Percentiles rank a stretch among this genome's conserved stretches.
These are phyloP conservation scores for Aplidium turbinatum DNA, from an alignment of 23 tunicate genomes.

Conservation along the genomic window DNA sequence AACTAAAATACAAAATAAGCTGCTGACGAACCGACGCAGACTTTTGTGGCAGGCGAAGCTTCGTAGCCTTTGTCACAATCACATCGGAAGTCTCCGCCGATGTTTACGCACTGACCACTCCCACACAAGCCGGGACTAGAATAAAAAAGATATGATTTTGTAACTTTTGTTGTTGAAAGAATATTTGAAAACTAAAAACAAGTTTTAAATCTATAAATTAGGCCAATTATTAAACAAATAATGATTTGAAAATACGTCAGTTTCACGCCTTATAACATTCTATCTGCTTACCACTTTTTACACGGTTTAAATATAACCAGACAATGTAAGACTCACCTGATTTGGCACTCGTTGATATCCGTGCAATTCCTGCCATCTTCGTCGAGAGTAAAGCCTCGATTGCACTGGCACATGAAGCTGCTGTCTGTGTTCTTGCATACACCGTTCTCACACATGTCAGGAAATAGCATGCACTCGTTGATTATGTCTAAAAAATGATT, in stretches of 20 bases:
- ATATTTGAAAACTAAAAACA: too few species aligned
- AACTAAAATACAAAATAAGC: too few species aligned
- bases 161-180: too few species aligned
- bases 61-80: slow-evolving; percentile 77
- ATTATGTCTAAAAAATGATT: too few species aligned
- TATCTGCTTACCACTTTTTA: too few species aligned
- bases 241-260: too few species aligned
- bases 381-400: slow-evolving; percentile 78
- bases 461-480: slow-evolving; percentile 88
- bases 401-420: slow-evolving; percentile 87
- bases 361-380: slow-evolving; percentile 64
- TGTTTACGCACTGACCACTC: slow-evolving; percentile 71
- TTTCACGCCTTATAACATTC: too few species aligned
- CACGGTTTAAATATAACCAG: too few species aligned
- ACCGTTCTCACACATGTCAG: slow-evolving; percentile 79
- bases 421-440: slow-evolving; percentile 83
- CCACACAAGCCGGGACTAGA: slow-evolving; percentile 93
- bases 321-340: slow-evolving; percentile 50
- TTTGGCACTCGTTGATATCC: slow-evolving; percentile 89
- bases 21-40: slow-evolving; percentile 53
- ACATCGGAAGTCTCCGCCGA: slow-evolving; percentile 81
- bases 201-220: too few species aligned
- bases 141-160: too few species aligned
- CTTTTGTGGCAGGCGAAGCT: slow-evolving; percentile 50
- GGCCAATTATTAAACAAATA: too few species aligned